A percentile compares a stretch with the other conserved stretches of the same genome.
Evolutionary conservation across 2,113 vertebrate genomes (phyloP).

Genomic region (Willisornis vidua): DNA sequence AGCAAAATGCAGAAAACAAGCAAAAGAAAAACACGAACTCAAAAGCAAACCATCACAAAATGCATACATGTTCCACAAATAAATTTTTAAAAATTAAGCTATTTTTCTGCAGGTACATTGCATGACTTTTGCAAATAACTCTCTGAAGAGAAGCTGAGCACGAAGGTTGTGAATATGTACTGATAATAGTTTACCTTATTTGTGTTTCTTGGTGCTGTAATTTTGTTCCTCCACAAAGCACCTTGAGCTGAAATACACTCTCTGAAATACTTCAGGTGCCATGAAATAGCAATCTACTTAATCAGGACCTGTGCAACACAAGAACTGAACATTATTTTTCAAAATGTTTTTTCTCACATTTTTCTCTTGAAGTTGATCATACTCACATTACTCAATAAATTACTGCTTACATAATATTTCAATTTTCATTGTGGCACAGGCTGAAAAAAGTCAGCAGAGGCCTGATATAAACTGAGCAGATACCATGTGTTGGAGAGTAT

Average conservation of each 20-base stretch:
- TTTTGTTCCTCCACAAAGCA: not conserved
- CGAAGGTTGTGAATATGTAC: not conserved
- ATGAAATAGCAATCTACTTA: not conserved
- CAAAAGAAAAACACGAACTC: not conserved
- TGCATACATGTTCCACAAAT: not conserved
- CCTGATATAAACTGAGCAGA: not conserved
- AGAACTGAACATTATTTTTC: not conserved
- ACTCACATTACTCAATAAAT: not conserved
- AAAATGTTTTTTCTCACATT: not conserved
- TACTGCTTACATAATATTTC: not conserved
- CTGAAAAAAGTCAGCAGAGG: not conserved
- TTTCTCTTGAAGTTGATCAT: not conserved
- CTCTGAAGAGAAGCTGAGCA: not conserved
- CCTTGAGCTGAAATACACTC: not conserved
- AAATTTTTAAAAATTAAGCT: not conserved
- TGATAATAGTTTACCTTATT: not conserved
- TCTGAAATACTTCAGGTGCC: not conserved
- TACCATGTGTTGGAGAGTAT: not conserved
- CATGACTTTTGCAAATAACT: not conserved
- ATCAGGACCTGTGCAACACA: not conserved
- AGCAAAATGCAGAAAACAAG: not conserved
- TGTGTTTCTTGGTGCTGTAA: not conserved
- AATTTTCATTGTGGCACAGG: not conserved
- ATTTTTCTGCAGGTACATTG: not conserved
- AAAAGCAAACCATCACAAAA: not conserved